These are phyloP conservation scores for Zoanthus gigantus DNA, from an alignment of 92 coral and sea anemone species.

Conservation along the genomic window DNA sequence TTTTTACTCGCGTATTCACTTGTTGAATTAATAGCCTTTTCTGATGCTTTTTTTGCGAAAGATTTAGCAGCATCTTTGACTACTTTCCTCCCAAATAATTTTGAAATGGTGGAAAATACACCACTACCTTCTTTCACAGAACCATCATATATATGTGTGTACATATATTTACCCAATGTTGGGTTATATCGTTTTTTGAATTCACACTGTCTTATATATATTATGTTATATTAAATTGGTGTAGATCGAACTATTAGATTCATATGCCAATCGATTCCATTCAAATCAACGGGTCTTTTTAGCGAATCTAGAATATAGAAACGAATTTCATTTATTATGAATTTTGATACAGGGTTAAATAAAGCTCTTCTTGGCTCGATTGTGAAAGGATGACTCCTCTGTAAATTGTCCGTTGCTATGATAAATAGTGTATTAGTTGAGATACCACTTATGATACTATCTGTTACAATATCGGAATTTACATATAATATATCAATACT, in stretches of 20 bases:
- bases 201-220: background rate
- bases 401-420: slow-evolving; percentile 2
- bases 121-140: background rate
- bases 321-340: slow-evolving; percentile 9
- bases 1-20: background rate
- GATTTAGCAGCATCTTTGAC: background rate
- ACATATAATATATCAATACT: slow-evolving; percentile 5
- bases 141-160: background rate
- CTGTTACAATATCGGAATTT: slow-evolving; percentile 11
- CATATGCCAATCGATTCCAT: slow-evolving; percentile 32
- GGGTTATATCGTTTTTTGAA: background rate
- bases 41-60: background rate
- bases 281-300: slow-evolving; percentile 3
- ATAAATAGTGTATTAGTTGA: slow-evolving; percentile 10
- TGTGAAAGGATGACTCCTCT: background rate
- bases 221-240: background rate
- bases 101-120: background rate
- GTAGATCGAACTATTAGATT: background rate
- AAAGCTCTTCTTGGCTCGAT: background rate
- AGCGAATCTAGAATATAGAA: slow-evolving; percentile 22
- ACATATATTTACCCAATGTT: background rate
- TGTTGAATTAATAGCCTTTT: background rate
- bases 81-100: background rate
- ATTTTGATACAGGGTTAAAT: slow-evolving; percentile 21
- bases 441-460: slow-evolving; percentile 6